These are phyloP conservation scores for Benthosema pterotum DNA, from an alignment of 2,797 vertebrate species.

Conservation along the genomic window DNA sequence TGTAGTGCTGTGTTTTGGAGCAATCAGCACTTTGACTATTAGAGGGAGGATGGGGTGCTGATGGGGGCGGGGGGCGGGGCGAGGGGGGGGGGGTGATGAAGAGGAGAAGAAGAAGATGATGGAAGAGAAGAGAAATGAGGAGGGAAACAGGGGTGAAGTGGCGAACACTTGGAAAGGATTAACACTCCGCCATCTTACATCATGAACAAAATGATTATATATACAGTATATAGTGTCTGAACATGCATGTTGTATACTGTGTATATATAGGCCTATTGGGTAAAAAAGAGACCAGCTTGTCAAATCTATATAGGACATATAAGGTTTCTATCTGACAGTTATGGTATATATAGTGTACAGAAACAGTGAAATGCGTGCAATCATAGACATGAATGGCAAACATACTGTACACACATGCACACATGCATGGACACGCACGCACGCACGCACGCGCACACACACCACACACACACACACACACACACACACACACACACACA, in stretches of 20 bases:
- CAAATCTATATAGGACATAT: too few species aligned
- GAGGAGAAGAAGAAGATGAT: constrained; percentile 7
- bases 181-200: constrained; percentile 39
- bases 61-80: constrained; percentile 12
- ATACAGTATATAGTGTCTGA: too few species aligned
- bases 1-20: constrained; percentile 67
- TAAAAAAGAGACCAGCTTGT: too few species aligned
- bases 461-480: background rate
- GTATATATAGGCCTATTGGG: too few species aligned
- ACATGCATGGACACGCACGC: too few species aligned
- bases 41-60: constrained; percentile 26
- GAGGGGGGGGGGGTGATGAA: constrained; percentile 21
- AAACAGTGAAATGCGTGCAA: too few species aligned
- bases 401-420: too few species aligned
- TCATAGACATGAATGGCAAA: too few species aligned
- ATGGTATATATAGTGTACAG: too few species aligned
- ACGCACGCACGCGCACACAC: background rate
- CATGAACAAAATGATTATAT: too few species aligned
- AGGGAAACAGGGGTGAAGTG: background rate
- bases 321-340: too few species aligned
- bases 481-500: background rate
- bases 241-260: too few species aligned
- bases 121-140: constrained; percentile 2
- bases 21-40: constrained; percentile 75
- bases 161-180: constrained; percentile 61